phyloP scores from a whole-genome alignment of 2,113 vertebrate species.

The Mormoops blainvillei region DNA sequence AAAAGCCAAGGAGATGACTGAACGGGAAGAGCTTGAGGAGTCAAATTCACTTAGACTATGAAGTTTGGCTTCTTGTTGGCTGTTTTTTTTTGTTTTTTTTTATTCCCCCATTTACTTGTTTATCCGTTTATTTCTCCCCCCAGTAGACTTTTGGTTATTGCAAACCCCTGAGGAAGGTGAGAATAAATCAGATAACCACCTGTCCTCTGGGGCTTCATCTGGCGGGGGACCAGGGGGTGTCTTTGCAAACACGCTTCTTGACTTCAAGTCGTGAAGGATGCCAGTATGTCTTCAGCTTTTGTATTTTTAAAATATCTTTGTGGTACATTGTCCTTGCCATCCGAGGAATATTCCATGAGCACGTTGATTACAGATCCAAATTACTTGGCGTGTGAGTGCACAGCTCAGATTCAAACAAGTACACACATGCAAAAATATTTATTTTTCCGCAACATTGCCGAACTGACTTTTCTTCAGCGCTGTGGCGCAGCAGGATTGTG shows the following conservation, averaged over 20 bases:
- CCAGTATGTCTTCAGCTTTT: neutral
- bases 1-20: neutral
- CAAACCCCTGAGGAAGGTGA: neutral
- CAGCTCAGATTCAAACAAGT: accelerated
- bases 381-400: neutral
- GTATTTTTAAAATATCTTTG: neutral
- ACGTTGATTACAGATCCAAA: neutral
- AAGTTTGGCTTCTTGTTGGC: neutral
- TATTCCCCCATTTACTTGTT: neutral
- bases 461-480: neutral
- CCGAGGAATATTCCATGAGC: neutral
- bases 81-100: neutral
- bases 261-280: neutral
- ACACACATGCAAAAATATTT: neutral
- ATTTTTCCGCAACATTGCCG: neutral
- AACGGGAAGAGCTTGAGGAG: neutral
- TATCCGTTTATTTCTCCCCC: neutral
- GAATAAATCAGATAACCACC: neutral
- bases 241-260: neutral
- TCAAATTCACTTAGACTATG: neutral
- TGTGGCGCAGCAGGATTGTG: neutral
- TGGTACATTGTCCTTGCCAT: neutral
- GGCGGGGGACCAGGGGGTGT: neutral
- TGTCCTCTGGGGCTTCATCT: neutral
- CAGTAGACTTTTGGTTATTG: neutral